phyloP scores from a whole-genome alignment of 2,797 vertebrate genomes.

The Hypotaenidia okinawae region DNA sequence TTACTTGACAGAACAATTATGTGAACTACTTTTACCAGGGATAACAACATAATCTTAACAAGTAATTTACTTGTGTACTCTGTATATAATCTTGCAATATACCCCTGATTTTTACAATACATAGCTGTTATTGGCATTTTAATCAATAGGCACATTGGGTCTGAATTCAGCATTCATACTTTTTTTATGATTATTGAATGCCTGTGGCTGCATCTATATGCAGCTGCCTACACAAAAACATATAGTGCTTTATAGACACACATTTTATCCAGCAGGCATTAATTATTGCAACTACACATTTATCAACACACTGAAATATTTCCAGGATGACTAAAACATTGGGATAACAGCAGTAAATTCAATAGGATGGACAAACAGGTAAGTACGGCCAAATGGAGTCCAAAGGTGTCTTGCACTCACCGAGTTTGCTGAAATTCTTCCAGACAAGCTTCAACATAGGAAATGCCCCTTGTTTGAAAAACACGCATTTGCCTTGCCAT shows the following conservation, averaged over 20 bases:
- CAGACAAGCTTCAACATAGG: neutral
- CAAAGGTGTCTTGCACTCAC: neutral
- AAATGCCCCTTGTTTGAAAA: neutral
- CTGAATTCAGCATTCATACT: neutral
- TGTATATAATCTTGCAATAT: constrained; percentile 15
- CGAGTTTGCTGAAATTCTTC: neutral
- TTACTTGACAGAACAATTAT: constrained; percentile 32
- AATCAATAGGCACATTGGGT: neutral
- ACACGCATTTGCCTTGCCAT: neutral
- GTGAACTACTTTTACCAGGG: neutral
- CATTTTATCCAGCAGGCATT: neutral
- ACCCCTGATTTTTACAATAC: constrained; percentile 7
- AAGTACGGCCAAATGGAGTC: neutral
- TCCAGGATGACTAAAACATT: constrained; percentile 2
- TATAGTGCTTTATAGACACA: neutral
- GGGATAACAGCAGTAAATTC: neutral
- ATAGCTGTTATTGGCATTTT: neutral
- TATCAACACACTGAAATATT: neutral
- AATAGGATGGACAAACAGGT: neutral
- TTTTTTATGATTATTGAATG: neutral
- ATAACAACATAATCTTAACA: constrained; percentile 32
- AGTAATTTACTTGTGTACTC: neutral
- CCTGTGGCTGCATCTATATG: neutral
- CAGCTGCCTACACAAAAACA: neutral
- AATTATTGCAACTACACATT: neutral